phyloP scores from a whole-genome alignment of 1,140 invertebrate species.

The Platyscapa corneri region DNA sequence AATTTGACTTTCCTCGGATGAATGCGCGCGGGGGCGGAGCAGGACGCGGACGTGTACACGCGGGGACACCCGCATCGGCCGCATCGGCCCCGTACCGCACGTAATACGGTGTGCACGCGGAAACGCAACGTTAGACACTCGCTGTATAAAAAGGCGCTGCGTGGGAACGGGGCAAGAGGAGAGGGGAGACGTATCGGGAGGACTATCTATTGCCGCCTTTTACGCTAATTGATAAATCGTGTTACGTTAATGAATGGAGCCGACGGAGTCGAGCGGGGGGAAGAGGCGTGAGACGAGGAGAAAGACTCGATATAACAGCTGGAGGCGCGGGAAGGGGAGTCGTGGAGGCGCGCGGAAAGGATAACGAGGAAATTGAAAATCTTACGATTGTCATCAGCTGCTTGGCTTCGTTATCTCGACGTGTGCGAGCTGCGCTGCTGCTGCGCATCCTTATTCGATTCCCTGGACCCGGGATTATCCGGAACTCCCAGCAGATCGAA shows the following conservation, averaged over 20 bases:
- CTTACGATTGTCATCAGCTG: slow-evolving; percentile 57
- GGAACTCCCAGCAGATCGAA: slow-evolving; percentile 24
- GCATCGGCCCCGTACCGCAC: too few relatives aligned
- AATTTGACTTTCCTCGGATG: slow-evolving; percentile 57
- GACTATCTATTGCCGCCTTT: slow-evolving; percentile 74
- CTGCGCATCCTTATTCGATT: background rate
- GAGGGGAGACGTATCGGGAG: slow-evolving; percentile 68
- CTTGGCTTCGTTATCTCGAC: slow-evolving; percentile 33
- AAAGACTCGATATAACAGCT: slow-evolving; percentile 5
- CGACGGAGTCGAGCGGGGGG: slow-evolving; percentile 10
- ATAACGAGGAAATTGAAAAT: slow-evolving; percentile 69
- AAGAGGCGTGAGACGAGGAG: slow-evolving; percentile 38
- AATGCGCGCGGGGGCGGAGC: slow-evolving; percentile 26
- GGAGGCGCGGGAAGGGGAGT: slow-evolving; percentile 12
- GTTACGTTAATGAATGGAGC: slow-evolving; percentile 73
- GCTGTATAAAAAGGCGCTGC: background rate
- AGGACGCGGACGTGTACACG: too few relatives aligned
- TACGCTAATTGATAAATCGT: slow-evolving; percentile 76
- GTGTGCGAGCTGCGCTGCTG: background rate
- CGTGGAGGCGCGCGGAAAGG: slow-evolving; percentile 49
- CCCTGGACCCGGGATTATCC: slow-evolving; percentile 20
- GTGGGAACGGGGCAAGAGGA: slow-evolving; percentile 36
- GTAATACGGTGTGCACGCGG: background rate
- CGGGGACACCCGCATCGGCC: too few relatives aligned
- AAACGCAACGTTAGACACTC: background rate